Conservation (phyloP, 1,140 invertebrate genomes). For the Drosophila azteca region DNA sequence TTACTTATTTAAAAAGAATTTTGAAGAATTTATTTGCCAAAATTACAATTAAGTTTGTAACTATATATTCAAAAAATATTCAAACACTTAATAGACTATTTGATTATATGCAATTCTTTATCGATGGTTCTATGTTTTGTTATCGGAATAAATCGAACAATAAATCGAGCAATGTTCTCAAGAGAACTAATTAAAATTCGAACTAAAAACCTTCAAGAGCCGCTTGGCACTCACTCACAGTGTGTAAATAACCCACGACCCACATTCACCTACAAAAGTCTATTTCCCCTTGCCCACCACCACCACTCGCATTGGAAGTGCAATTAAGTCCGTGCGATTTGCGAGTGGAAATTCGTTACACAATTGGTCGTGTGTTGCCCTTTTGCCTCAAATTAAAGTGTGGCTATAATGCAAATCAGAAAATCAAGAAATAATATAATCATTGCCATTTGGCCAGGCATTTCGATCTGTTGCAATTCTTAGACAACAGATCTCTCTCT, state of each 20-base stretch:
- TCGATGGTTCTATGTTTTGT: too few species aligned
- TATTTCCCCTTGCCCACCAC: slow-evolving; percentile 1
- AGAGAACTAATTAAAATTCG: too few species aligned
- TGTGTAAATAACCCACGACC: not conserved
- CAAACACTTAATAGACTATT: too few species aligned
- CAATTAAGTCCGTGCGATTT: slow-evolving; percentile 12
- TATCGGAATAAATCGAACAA: too few species aligned
- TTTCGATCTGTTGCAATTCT: slow-evolving; percentile 46
- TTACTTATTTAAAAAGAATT: too few species aligned
- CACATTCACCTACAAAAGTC: not conserved
- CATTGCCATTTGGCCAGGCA: slow-evolving; percentile 38
- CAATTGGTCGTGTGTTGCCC: slow-evolving; percentile 32
- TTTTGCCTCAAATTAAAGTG: slow-evolving; percentile 43
- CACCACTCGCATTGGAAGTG: not conserved
- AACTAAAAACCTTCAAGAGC: too few species aligned
- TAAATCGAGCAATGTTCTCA: too few species aligned
- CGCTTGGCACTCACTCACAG: too few species aligned
- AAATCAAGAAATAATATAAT: slow-evolving; percentile 48
- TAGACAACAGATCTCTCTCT: not conserved
- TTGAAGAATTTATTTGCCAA: too few species aligned
- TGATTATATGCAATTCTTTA: too few species aligned
- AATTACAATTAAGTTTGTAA: too few species aligned
- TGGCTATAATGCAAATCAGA: slow-evolving; percentile 38
- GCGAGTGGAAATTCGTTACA: slow-evolving; percentile 14
- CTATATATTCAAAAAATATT: too few species aligned